Percentiles rank a stretch among this genome's conserved stretches.
Conservation (phyloP, 2,113 vertebrate species). For the Pedionomus torquatus region DNA sequence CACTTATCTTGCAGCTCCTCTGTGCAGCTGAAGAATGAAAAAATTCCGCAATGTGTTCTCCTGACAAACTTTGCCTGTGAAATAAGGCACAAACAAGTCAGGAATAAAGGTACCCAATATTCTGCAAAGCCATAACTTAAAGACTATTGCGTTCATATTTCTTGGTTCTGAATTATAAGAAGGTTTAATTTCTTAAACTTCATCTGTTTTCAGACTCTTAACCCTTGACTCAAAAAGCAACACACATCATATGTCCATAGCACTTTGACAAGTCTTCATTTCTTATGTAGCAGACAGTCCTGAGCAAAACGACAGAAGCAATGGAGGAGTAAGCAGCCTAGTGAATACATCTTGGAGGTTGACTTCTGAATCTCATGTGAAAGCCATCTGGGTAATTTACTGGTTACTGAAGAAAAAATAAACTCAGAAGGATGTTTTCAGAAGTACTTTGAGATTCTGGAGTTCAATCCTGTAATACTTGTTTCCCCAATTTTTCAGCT, state of each 20-base stretch:
- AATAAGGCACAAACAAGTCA: neutral
- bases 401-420: neutral
- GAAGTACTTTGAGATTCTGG: constrained; percentile 30
- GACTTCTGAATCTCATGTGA: neutral
- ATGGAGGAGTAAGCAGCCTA: neutral
- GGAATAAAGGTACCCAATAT: neutral
- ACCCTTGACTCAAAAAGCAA: constrained; percentile 74
- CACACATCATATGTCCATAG: constrained; percentile 70
- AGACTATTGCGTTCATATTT: constrained; percentile 69
- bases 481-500: constrained; percentile 44
- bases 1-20: constrained; percentile 79
- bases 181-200: constrained; percentile 72
- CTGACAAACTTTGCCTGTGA: constrained; percentile 76
- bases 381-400: neutral
- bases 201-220: constrained; percentile 72
- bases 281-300: constrained; percentile 54
- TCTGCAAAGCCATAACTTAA: neutral
- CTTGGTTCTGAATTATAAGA: constrained; percentile 73
- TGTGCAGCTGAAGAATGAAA: constrained; percentile 76
- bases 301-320: neutral
- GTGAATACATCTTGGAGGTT: neutral
- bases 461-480: constrained; percentile 32
- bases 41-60: constrained; percentile 73
- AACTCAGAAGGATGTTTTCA: constrained; percentile 25
- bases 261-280: constrained; percentile 82